Evolutionary conservation across 92 coral and sea anemone species (phyloP), one percentile per base, ranked within the genome.

Genomic region (Actinernus sp.): DNA sequence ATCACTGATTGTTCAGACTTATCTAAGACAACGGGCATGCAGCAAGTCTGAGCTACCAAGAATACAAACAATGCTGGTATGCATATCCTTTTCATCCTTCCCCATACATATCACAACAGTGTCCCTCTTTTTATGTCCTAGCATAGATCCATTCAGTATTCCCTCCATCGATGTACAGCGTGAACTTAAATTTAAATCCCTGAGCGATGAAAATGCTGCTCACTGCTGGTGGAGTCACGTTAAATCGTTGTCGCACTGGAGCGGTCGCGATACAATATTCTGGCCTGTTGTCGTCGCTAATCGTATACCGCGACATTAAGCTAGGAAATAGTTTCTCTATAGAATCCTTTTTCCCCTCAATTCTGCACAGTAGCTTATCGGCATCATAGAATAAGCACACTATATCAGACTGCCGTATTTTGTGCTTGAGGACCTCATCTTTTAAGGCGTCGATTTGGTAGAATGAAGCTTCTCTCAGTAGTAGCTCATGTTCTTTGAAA

Each of bases 401-500:
- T 9, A 45, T 45, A 4, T 45, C 52, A 8, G 52, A 12, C 19
- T 45, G 52, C 22, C 52, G 10, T 18, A 23, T 4, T 23, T 23
- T 45, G 52, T 45, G 52, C 22, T 45, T 45, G 4, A 6, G 22
- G 19, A 45, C 19, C 21, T 45, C 52, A 4, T 45, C 52, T 8
- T 46, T 55, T 23, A 71, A 18, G 28, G 47, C 78, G 29, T 45
- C 52, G 1, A 71, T 39, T 43, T 58, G 56, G 37, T 57, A 71
- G 26, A 14, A 71, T 33, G 60, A 55, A 0, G 78, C 78, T 20
- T 71, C 78, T 45, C 31, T 28, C 45, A 56, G 20, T 4, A 71
- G 65, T 19, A 29, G 11, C 0, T 55, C 67, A 36, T 40, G 20
- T 40, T 71, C 57, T 29, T 71, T 26, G 48, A 71, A 71, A 16